Evolutionary conservation across 2,113 vertebrate genomes (phyloP), one percentile per base, ranked within the genome.

Genomic region (Campylorhamphus procurvoides): DNA sequence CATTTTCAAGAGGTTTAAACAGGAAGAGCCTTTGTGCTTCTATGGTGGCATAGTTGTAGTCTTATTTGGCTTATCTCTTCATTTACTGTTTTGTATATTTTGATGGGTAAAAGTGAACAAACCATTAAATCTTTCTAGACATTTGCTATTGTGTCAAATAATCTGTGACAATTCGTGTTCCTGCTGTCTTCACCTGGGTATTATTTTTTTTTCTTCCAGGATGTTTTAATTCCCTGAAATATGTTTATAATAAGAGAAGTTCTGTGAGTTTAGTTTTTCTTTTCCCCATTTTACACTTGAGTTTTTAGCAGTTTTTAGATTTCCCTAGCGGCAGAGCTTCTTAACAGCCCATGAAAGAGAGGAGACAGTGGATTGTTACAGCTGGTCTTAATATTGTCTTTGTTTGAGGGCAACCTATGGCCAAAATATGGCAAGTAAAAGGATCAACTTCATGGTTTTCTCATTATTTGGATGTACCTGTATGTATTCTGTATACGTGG

Each of bases 1-100:
- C 29, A 18, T 93, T 96, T 82, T 87, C n/a, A 55, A 68, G 87
- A 82, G 64, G 37, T 91, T 93, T 92, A 74, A 84, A 93, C 50
- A 89, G 52, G 74, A 47, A 76, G 59, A 73, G 68, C 9, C 76
- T 95, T 87, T 96, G 49, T 92, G 56, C 37, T 73, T 93, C 50
- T 80, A 1, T 14, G 31, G 28, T 77, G 64, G 52, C 35, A 64
- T 79, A 52, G 8, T 63, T 71, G 9, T 67, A 75, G 25, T 71
- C 42, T 73, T 87, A 73, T 22, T 91, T 82, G 80, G 29, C 67
- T 87, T 93, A 50, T 67, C 62, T 58, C 25, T 93, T 79, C n/a
- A 82, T 68, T 93, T 55, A 77, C 20, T 80, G 18, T 64, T 91
- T 53, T 24, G 1, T 69, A 0, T 64, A 28, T 79, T 86, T 73